These are phyloP conservation scores for Bujurquina vittata DNA, from an alignment of 2,113 vertebrate genomes.

Conservation along the genomic window DNA sequence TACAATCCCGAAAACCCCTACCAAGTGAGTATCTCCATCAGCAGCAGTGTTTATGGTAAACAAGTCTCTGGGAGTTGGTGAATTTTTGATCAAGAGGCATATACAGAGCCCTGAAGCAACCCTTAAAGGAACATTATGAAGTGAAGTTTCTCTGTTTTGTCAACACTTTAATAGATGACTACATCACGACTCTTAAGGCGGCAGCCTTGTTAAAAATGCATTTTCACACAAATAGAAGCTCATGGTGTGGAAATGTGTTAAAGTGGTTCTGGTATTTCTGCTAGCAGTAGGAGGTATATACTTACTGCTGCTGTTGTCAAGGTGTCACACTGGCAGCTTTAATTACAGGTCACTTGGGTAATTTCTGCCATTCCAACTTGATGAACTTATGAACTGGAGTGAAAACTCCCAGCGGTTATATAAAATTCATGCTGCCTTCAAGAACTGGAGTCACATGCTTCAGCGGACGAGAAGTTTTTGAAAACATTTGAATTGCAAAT, in stretches of 20 bases:
- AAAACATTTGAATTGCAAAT: conserved; percentile 67
- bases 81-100: conserved; percentile 52
- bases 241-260: conserved; percentile 4
- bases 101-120: conserved; percentile 35
- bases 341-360: conserved; percentile 51
- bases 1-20: conserved; percentile 95
- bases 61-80: conserved; percentile 30
- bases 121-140: conserved; percentile 52
- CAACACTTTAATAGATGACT: conserved; percentile 56
- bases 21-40: conserved; percentile 82
- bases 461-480: conserved; percentile 24
- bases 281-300: background rate
- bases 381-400: conserved; percentile 52
- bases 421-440: conserved; percentile 57
- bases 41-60: conserved; percentile 29
- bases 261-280: conserved; percentile 13
- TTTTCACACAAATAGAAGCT: conserved; percentile 12
- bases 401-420: conserved; percentile 59
- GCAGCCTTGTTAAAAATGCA: conserved; percentile 29
- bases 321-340: conserved; percentile 42
- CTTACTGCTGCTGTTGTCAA: conserved; percentile 12
- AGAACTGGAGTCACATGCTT: conserved; percentile 35
- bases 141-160: conserved; percentile 48
- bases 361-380: conserved; percentile 46
- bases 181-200: conserved; percentile 15